These are phyloP conservation scores for Spongilla lacustris DNA, from an alignment of 37 sponge, comb jelly and placozoan genomes.

Conservation along the genomic window DNA sequence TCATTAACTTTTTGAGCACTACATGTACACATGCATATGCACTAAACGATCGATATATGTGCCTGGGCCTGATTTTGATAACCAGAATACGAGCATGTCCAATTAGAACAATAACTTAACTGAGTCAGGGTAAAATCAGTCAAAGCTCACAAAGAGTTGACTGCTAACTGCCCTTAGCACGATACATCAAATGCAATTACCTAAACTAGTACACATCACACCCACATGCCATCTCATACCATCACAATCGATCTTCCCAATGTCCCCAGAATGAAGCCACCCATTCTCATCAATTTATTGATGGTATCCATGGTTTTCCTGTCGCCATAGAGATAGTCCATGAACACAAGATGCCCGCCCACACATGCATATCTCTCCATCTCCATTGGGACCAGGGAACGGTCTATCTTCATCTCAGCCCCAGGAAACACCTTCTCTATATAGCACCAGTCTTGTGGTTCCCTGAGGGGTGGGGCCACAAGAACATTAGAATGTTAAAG, in stretches of 20 bases:
- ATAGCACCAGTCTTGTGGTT: slow-evolving; percentile 62
- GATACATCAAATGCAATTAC: too few relatives aligned
- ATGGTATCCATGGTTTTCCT: slow-evolving; percentile 85
- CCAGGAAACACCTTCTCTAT: slow-evolving; percentile 83
- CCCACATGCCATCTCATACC: too few relatives aligned
- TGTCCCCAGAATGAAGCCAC: slow-evolving; percentile 97
- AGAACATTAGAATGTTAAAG: neutral
- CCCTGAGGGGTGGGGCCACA: slow-evolving; percentile 15
- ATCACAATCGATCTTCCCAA: slow-evolving; percentile 83
- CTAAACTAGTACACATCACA: neutral
- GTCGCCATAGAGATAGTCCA: slow-evolving; percentile 94
- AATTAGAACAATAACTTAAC: too few relatives aligned
- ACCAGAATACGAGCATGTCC: too few relatives aligned
- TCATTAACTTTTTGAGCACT: too few relatives aligned
- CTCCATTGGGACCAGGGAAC: slow-evolving; percentile 62
- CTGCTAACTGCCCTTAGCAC: too few relatives aligned
- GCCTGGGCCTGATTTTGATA: too few relatives aligned
- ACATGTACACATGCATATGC: too few relatives aligned
- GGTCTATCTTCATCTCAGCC: slow-evolving; percentile 84
- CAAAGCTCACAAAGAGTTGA: too few relatives aligned
- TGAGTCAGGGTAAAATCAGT: too few relatives aligned
- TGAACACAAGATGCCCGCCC: slow-evolving; percentile 96
- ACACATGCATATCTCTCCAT: slow-evolving; percentile 79
- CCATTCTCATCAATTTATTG: slow-evolving; percentile 97
- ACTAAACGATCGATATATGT: too few relatives aligned